A percentile compares a stretch with the other conserved stretches of the same genome.
Evolutionary conservation across 2,797 vertebrate species (phyloP).

Genomic region (Agapornis canus): DNA sequence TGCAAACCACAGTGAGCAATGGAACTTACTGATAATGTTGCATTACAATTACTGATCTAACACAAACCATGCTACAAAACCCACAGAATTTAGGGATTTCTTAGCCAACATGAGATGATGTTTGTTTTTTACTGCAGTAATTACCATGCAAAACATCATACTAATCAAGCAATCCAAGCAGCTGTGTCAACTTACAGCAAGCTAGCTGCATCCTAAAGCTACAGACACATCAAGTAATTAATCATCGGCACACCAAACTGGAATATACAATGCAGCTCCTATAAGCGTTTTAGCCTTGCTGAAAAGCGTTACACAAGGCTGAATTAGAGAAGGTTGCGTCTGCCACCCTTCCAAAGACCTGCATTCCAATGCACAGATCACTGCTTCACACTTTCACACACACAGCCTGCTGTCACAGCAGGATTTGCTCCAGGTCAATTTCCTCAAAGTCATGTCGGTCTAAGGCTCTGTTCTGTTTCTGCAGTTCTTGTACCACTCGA

Average conservation of each 20-base stretch:
- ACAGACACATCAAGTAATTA: background rate
- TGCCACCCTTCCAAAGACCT: background rate
- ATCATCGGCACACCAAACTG: background rate
- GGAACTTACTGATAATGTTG: background rate
- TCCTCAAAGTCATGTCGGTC: background rate
- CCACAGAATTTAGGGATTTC: background rate
- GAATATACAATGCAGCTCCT: background rate
- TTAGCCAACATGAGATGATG: background rate
- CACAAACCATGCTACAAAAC: background rate
- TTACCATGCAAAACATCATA: background rate
- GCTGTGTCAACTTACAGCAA: background rate
- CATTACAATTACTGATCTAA: background rate
- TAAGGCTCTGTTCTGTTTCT: background rate
- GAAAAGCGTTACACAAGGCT: background rate
- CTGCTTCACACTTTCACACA: background rate
- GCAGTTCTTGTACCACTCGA: background rate
- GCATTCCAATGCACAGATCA: background rate
- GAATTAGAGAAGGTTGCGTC: fast-evolving
- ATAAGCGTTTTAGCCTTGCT: background rate
- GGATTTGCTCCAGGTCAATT: fast-evolving
- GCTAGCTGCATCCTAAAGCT: background rate
- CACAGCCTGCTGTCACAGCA: background rate
- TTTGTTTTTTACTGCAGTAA: conserved; percentile 3
- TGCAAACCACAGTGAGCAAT: background rate
- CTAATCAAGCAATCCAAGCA: background rate